Conservation (phyloP, 2,888 invertebrate genomes). For the Hoplodrina ambigua region DNA sequence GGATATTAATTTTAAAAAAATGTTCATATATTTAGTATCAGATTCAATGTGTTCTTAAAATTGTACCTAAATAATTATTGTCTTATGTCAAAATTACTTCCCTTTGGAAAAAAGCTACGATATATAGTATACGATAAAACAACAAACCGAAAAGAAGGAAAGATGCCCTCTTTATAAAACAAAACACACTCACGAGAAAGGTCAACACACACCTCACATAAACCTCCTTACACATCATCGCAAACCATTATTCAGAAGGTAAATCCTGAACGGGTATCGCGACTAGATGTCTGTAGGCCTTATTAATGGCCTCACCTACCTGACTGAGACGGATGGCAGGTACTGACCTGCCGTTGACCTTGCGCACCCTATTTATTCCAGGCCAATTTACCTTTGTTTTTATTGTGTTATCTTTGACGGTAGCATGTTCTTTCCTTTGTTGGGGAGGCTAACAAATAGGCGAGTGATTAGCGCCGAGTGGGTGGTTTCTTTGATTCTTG, state of each 20-base stretch:
- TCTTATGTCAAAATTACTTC: no score
- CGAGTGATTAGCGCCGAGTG: constrained; percentile 45
- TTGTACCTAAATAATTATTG: no score
- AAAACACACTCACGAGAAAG: constrained; percentile 15
- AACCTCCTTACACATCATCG: constrained; percentile 45
- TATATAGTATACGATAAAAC: not conserved
- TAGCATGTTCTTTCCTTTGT: constrained; percentile 56
- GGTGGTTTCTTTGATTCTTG: constrained; percentile 43
- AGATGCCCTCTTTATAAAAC: constrained; percentile 15
- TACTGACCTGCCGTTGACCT: constrained; percentile 64
- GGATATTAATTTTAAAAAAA: no score
- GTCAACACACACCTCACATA: constrained; percentile 15
- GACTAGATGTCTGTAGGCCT: constrained; percentile 67
- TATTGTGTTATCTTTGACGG: constrained; percentile 62
- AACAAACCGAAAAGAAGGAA: constrained; percentile 2
- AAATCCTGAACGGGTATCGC: constrained; percentile 63
- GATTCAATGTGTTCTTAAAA: no score
- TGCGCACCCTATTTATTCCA: constrained; percentile 56
- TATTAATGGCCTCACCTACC: constrained; percentile 74
- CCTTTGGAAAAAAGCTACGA: not conserved
- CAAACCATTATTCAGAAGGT: constrained; percentile 57
- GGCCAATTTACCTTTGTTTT: constrained; percentile 63
- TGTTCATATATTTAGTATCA: no score
- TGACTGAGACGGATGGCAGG: constrained; percentile 67
- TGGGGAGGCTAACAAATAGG: constrained; percentile 47